Percentiles rank a stretch among this genome's conserved stretches.
Evolutionary conservation across 2,113 vertebrate species (phyloP).

Genomic region (Pygathrix nemaeus): DNA sequence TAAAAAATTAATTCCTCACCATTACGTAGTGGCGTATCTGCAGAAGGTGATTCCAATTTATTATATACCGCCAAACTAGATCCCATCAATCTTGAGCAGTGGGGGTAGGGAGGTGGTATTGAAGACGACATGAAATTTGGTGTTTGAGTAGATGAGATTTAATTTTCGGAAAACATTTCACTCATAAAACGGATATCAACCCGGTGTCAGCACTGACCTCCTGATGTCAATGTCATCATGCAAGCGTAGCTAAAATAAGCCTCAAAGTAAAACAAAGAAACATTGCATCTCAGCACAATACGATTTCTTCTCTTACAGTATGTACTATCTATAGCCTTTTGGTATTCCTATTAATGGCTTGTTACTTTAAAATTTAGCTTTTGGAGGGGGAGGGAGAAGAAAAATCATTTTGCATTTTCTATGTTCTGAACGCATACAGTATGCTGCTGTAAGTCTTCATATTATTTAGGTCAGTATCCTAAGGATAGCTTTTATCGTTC

Average conservation of each 20-base stretch:
- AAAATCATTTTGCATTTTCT: conserved; percentile 80
- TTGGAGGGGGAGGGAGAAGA: conserved; percentile 32
- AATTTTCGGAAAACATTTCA: conserved; percentile 74
- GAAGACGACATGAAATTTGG: conserved; percentile 67
- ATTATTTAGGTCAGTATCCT: conserved; percentile 88
- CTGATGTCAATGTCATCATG: conserved; percentile 85
- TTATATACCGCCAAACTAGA: conserved; percentile 44
- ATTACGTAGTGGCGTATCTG: conserved; percentile 41
- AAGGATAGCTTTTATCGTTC: conserved; percentile 80
- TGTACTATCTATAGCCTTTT: conserved; percentile 56
- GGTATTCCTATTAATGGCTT: conserved; percentile 74
- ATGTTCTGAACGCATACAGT: conserved; percentile 77
- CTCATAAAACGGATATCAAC: conserved; percentile 70
- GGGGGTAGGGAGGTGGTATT: conserved; percentile 36
- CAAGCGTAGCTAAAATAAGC: conserved; percentile 84
- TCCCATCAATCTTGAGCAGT: conserved; percentile 65
- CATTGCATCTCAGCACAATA: conserved; percentile 51
- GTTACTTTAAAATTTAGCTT: conserved; percentile 81
- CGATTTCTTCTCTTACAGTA: conserved; percentile 21
- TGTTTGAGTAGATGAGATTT: conserved; percentile 72
- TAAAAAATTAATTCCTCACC: conserved; percentile 58
- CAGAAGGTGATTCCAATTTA: conserved; percentile 60
- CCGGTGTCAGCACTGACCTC: conserved; percentile 84
- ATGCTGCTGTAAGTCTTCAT: conserved; percentile 81
- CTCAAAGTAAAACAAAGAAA: conserved; percentile 79